A percentile compares a stretch with the other conserved stretches of the same genome.
These are phyloP conservation scores for Epinephelus cyanopodus DNA, from an alignment of 2,113 vertebrate species.

Conservation along the genomic window DNA sequence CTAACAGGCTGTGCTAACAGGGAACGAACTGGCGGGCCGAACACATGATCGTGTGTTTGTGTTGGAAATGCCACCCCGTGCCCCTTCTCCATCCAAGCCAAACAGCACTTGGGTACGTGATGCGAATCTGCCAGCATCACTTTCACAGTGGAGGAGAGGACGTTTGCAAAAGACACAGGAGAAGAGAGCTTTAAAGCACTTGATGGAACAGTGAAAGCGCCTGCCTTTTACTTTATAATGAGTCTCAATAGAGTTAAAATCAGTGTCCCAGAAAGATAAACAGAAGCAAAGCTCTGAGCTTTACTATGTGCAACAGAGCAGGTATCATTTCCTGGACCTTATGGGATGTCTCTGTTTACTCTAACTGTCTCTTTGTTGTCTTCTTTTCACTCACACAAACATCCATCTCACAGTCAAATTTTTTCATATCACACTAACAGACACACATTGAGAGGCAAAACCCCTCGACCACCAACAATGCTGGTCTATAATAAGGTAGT, in stretches of 20 bases:
- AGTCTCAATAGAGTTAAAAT: constrained; percentile 78
- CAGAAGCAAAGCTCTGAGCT: constrained; percentile 44
- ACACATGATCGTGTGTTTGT: constrained; percentile 73
- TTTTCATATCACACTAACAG: constrained; percentile 29
- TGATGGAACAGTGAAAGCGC: constrained; percentile 51
- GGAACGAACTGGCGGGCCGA: constrained; percentile 57
- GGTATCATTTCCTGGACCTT: constrained; percentile 36
- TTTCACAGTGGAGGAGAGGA: constrained; percentile 50
- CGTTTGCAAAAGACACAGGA: constrained; percentile 24
- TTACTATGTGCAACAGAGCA: constrained; percentile 35
- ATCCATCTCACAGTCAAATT: not conserved
- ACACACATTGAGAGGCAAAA: constrained; percentile 32
- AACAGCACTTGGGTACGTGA: constrained; percentile 61
- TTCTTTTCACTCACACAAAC: constrained; percentile 3
- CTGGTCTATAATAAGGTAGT: constrained; percentile 69
- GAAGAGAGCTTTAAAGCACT: constrained; percentile 29
- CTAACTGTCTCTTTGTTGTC: not conserved
- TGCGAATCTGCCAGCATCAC: constrained; percentile 50
- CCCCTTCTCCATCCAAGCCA: constrained; percentile 60
- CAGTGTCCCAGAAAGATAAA: constrained; percentile 67
- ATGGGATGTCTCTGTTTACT: constrained; percentile 42
- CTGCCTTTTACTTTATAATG: constrained; percentile 73
- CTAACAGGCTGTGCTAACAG: constrained; percentile 80
- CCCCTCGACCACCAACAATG: constrained; percentile 58
- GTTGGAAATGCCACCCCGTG: constrained; percentile 73